Conservation (phyloP, 2,888 invertebrate species). For the Drosophila basisetae region DNA sequence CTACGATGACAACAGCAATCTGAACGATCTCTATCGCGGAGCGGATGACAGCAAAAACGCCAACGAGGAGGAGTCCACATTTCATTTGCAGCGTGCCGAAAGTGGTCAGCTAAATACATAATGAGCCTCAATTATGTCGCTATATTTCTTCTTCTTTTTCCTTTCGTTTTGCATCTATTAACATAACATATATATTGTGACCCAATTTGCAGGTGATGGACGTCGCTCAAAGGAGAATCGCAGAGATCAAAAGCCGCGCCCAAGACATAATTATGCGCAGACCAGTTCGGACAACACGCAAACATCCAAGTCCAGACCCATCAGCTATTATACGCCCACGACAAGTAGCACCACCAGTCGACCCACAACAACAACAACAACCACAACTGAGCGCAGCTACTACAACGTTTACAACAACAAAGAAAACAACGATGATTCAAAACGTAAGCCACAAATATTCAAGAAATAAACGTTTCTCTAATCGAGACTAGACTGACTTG, state of each 20-base stretch:
- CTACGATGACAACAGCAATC: constrained; percentile 93
- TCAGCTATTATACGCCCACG: constrained; percentile 83
- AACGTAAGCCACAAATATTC: constrained; percentile 77
- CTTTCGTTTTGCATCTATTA: background rate
- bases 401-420: constrained; percentile 68
- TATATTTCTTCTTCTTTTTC: background rate
- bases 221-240: constrained; percentile 83
- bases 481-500: background rate
- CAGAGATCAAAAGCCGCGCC: constrained; percentile 82
- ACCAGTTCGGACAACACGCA: constrained; percentile 64
- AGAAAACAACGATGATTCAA: constrained; percentile 82
- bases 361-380: constrained; percentile 67
- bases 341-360: constrained; percentile 48
- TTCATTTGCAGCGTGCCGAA: constrained; percentile 90
- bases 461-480: background rate
- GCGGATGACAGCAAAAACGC: constrained; percentile 85
- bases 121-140: constrained; percentile 35
- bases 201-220: constrained; percentile 78
- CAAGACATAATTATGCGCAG: constrained; percentile 75
- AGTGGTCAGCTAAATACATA: constrained; percentile 85
- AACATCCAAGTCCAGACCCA: constrained; percentile 74
- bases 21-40: constrained; percentile 91
- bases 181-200: constrained; percentile 6
- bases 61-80: constrained; percentile 90
- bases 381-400: constrained; percentile 72